Evolutionary conservation across 2,113 vertebrate species (phyloP), one percentile per base, ranked within the genome.

Genomic region (Talpa occidentalis): DNA sequence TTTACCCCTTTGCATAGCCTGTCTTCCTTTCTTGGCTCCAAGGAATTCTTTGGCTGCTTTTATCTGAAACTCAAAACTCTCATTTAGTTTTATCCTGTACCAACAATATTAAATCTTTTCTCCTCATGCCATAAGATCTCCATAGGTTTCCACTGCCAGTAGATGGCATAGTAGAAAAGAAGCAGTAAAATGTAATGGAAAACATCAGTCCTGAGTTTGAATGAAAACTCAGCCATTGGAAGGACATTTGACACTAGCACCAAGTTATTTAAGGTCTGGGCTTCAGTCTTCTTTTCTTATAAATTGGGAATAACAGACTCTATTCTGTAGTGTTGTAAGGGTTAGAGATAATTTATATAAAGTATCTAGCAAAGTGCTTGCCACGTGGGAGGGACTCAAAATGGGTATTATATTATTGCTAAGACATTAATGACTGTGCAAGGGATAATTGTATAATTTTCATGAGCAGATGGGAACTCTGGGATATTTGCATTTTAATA

Each of bases 361-460:
- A 83, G 24, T 72, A 62, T 74, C 42, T 42, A 66, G 32, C 30
- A 30, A 14, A 74, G 54, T 70, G 9, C 32, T 11, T 72, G 8
- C 52, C 35, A 62, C 5, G 2, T 32, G 83, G 22, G 35, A 85
- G 42, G 37, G 19, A 59, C 37, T 44, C 44, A 54, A 40, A 92
- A 52, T 85, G 3, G 16, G 59, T 72, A 30, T 76, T 52, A 24
- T 44, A 6, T 77, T 88, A 76, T 87, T 93, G 62, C 5, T 88
- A 69, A 86, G 54, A 40, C 44, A 60, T 72, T 80, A 76, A 86
- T 90, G 92, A 8, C 22, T 42, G 6, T 84, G 37, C 11, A 83
- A 76, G 35, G 24, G 91, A 91, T 94, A 91, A 59, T 47, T 49
- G 17, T 49, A 93, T 79, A 67, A 35, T 83, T 77, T 74, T 81